Percentiles rank a stretch among this genome's conserved stretches.
These are phyloP conservation scores for Rhinoraja longicauda DNA, from an alignment of 2,797 vertebrate species.

Conservation along the genomic window DNA sequence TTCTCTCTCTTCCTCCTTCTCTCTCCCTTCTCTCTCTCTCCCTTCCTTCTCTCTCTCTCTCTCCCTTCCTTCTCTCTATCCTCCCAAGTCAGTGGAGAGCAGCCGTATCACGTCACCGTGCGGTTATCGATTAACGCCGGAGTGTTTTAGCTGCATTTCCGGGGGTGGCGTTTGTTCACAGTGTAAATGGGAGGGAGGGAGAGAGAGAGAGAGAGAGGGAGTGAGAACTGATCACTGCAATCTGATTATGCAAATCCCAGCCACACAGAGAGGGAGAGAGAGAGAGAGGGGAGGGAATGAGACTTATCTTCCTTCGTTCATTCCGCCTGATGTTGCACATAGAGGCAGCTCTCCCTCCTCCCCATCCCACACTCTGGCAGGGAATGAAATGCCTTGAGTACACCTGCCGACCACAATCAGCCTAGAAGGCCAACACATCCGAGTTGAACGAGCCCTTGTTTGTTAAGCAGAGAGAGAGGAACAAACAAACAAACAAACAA, in stretches of 20 bases:
- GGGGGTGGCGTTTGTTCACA: not conserved
- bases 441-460: no score
- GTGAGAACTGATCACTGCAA: not conserved
- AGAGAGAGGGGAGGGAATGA: not conserved
- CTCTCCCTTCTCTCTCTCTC: no score
- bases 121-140: slow-evolving; percentile 31
- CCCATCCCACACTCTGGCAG: not conserved
- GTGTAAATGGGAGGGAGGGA: not conserved
- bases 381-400: no score
- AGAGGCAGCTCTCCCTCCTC: not conserved
- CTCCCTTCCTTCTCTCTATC: no score
- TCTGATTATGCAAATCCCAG: slow-evolving; percentile 29
- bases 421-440: no score
- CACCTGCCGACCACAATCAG: no score
- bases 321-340: not conserved
- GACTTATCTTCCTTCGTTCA: not conserved
- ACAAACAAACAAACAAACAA: no score
- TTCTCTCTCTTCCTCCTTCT: no score
- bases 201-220: not conserved
- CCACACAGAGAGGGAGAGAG: not conserved
- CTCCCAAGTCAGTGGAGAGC: no score
- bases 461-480: no score
- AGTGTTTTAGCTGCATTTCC: slow-evolving; percentile 29
- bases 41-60: no score
- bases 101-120: slow-evolving; percentile 9